phyloP scores from a whole-genome alignment of 1,140 invertebrate genomes.

The Calliphora vicina region DNA sequence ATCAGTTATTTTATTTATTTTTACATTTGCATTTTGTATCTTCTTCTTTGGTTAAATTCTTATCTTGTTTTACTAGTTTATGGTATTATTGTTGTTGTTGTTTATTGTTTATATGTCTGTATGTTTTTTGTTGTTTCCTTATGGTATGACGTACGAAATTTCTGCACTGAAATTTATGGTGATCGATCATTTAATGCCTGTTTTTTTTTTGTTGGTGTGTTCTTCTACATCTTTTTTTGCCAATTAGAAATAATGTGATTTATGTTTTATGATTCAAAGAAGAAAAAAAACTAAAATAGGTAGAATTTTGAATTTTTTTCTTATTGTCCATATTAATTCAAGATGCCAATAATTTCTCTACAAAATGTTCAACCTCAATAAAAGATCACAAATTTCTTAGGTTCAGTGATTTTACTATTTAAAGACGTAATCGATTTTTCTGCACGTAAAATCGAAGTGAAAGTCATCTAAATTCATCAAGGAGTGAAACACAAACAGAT shows the following conservation, averaged over 20 bases:
- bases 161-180: not conserved
- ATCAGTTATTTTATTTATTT: not conserved
- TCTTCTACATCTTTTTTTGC: not conserved
- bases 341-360: too few species aligned
- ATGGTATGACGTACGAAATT: not conserved
- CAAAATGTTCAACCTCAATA: too few species aligned
- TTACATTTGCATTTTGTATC: constrained; percentile 3
- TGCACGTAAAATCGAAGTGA: too few species aligned
- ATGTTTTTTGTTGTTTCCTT: not conserved
- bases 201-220: not conserved
- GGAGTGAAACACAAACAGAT: too few species aligned
- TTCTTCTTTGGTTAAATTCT: not conserved
- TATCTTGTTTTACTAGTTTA: not conserved
- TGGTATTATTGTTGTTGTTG: not conserved
- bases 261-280: not conserved
- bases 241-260: not conserved
- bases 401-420: too few species aligned
- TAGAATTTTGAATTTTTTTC: too few species aligned
- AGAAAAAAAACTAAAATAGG: not conserved
- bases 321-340: too few species aligned
- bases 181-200: not conserved
- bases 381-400: too few species aligned
- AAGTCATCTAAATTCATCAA: too few species aligned
- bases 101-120: too few species aligned
- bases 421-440: too few species aligned